phyloP scores from a whole-genome alignment of 2,888 invertebrate species.

The Tenthredo notha region DNA sequence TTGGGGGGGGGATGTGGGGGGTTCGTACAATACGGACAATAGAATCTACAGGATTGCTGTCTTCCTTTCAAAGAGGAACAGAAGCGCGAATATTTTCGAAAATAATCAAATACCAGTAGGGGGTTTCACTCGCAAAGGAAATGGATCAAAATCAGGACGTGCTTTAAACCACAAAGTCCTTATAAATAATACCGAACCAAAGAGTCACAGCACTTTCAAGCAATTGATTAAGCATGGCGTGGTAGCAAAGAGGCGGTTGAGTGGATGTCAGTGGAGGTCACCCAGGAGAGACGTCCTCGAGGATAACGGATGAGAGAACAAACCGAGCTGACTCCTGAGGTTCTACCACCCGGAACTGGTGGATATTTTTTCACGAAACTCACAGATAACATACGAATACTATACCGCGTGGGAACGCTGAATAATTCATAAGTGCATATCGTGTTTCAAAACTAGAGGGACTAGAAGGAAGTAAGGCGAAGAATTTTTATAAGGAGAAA shows the following conservation, averaged over 20 bases:
- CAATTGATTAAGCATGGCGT: conserved; percentile 43
- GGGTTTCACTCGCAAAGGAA: background rate
- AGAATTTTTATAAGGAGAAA: background rate
- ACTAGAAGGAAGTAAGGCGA: background rate
- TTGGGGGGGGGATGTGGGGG: too few species aligned
- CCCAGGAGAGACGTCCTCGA: conserved; percentile 29
- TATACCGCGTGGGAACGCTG: background rate
- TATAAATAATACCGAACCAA: conserved; percentile 35
- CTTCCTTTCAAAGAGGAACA: background rate
- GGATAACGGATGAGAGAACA: conserved; percentile 25
- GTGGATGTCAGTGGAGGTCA: conserved; percentile 42
- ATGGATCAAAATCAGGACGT: conserved; percentile 21
- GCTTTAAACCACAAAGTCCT: conserved; percentile 28
- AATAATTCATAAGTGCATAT: conserved; percentile 12
- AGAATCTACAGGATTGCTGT: background rate
- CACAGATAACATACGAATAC: background rate
- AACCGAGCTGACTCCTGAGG: background rate
- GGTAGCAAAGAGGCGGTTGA: background rate
- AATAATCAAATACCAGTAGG: background rate
- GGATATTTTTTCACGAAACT: background rate
- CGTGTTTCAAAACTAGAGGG: conserved; percentile 6
- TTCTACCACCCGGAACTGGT: background rate
- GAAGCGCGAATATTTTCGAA: background rate
- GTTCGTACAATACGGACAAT: too few species aligned
- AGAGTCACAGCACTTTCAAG: conserved; percentile 37